These are phyloP conservation scores for Ametastegia equiseti DNA, from an alignment of 2,888 invertebrate genomes.

Conservation along the genomic window DNA sequence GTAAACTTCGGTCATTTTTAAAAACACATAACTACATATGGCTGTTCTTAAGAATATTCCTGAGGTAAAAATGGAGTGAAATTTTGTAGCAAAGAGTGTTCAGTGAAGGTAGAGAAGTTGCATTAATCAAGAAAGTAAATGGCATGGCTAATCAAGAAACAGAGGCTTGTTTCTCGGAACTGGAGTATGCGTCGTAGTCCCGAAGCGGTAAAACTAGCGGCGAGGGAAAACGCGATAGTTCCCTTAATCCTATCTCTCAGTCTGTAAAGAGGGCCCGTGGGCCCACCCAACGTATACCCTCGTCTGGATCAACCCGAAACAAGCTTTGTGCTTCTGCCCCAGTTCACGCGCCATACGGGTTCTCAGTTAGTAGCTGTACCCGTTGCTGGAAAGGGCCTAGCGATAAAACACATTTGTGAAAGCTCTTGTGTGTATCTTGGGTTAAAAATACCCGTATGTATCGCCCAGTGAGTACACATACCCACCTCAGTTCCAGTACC, in stretches of 20 bases:
- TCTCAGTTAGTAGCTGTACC: conserved; percentile 52
- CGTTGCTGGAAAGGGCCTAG: conserved; percentile 65
- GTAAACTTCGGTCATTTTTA: no score
- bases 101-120: background rate
- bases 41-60: no score
- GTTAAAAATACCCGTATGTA: conserved; percentile 69
- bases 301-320: conserved; percentile 47
- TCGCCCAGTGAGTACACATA: background rate
- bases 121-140: conserved; percentile 9
- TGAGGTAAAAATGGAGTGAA: background rate
- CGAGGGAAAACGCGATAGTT: conserved; percentile 43
- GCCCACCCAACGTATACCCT: conserved; percentile 3
- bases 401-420: conserved; percentile 72
- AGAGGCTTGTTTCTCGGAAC: background rate
- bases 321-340: conserved; percentile 72
- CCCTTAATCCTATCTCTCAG: conserved; percentile 33
- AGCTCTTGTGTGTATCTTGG: conserved; percentile 58
- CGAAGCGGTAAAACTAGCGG: conserved; percentile 18
- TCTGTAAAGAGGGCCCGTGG: conserved; percentile 39
- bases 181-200: background rate
- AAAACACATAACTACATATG: no score
- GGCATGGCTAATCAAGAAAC: conserved; percentile 11
- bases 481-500: background rate
- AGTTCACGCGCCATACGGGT: conserved; percentile 67
- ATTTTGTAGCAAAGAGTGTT: background rate